Evolutionary conservation across 2,797 vertebrate species (phyloP).

Genomic region (Borostomias antarcticus): DNA sequence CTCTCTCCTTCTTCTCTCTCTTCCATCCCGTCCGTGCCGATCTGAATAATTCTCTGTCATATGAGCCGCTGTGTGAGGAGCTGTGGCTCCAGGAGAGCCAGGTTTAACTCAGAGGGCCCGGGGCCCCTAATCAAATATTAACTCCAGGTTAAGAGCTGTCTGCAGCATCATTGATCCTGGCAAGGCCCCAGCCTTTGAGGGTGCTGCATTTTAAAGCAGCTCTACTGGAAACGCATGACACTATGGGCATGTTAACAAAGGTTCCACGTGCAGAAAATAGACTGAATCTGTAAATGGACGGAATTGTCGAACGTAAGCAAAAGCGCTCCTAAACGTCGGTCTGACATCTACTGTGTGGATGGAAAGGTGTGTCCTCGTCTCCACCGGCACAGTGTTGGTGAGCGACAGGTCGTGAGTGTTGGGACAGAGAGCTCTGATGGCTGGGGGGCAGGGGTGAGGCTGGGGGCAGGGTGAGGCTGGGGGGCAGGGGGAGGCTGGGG

Average conservation of each 20-base stretch:
- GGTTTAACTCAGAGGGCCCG: conserved; percentile 44
- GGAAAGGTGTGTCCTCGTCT: too few species aligned
- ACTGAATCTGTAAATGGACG: conserved; percentile 53
- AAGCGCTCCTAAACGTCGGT: too few species aligned
- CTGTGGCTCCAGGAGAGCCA: conserved; percentile 40
- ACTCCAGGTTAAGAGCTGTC: conserved; percentile 57
- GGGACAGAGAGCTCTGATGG: too few species aligned
- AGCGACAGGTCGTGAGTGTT: too few species aligned
- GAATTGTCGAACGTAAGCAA: too few species aligned
- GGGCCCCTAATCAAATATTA: conserved; percentile 61
- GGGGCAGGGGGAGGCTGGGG: not conserved
- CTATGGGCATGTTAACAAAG: conserved; percentile 44
- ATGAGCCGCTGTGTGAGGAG: conserved; percentile 43
- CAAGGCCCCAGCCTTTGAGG: conserved; percentile 36
- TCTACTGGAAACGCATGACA: conserved; percentile 42
- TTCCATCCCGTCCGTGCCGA: conserved; percentile 43
- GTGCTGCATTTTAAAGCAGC: conserved; percentile 53
- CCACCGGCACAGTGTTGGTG: too few species aligned
- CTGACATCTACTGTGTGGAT: too few species aligned
- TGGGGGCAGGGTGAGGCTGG: not conserved
- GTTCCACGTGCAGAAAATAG: conserved; percentile 47
- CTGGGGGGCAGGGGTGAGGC: not conserved
- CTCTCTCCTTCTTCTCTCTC: not conserved
- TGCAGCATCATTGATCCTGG: conserved; percentile 49
- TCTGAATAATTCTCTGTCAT: conserved; percentile 72